Conservation (phyloP, 1,140 invertebrate species). For the Mycetomoellerius zeteki region DNA sequence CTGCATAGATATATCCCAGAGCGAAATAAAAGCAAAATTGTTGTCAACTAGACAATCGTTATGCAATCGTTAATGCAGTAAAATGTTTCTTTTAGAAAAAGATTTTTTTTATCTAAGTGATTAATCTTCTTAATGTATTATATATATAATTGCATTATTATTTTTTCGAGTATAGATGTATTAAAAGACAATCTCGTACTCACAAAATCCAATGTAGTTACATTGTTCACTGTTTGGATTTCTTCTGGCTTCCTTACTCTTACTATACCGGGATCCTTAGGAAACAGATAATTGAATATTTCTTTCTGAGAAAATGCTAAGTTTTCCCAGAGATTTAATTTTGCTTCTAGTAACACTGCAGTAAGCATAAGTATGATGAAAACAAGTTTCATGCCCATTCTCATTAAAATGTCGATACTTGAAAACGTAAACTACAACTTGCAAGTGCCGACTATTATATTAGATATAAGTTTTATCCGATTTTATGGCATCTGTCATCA, state of each 20-base stretch:
- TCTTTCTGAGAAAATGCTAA: no score
- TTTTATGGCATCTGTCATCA: neutral
- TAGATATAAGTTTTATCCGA: neutral
- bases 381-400: neutral
- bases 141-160: neutral
- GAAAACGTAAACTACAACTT: neutral
- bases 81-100: neutral
- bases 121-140: neutral
- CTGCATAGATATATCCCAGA: conserved; percentile 46
- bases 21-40: no score
- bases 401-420: neutral
- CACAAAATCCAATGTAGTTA: conserved; percentile 33
- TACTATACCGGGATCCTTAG: no score
- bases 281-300: no score
- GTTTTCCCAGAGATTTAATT: neutral
- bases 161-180: neutral
- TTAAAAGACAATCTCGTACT: conserved; percentile 12
- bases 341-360: neutral
- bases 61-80: neutral
- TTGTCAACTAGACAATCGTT: neutral
- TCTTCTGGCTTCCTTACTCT: neutral
- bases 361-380: neutral
- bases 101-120: neutral
- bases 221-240: neutral
- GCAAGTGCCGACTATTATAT: neutral